Evolutionary conservation across 2,888 invertebrate species (phyloP).

Genomic region (Eurytoma californica): DNA sequence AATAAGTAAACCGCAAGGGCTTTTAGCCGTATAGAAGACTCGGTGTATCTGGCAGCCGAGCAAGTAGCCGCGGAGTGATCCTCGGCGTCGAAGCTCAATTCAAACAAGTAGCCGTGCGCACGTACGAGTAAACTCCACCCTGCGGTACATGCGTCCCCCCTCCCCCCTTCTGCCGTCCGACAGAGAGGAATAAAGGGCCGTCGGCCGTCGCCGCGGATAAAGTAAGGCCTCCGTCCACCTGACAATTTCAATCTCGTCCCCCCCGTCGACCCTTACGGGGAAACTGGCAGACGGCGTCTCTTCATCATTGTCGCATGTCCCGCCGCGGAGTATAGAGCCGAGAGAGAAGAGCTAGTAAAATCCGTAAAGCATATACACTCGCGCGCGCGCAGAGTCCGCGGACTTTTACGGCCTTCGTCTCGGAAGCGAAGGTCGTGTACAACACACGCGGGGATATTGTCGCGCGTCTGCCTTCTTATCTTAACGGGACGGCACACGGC

Average conservation of each 20-base stretch:
- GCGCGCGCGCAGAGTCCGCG: neutral
- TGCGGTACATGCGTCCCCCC: conserved; percentile 1
- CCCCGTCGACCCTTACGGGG: neutral
- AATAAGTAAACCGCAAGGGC: too few relatives aligned
- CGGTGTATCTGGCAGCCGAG: neutral
- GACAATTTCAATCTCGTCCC: conserved; percentile 38
- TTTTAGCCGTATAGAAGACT: too few relatives aligned
- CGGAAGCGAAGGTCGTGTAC: conserved; percentile 52
- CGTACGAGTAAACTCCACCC: neutral
- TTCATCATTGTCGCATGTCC: conserved; percentile 47
- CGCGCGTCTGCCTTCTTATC: conserved; percentile 39
- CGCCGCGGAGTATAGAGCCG: neutral
- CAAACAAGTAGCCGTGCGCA: conserved; percentile 57
- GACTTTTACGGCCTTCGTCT: conserved; percentile 53
- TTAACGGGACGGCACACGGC: conserved; percentile 52
- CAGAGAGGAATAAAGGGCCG: conserved; percentile 1
- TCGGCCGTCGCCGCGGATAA: conserved; percentile 25
- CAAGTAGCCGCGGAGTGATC: neutral
- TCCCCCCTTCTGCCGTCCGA: conserved; percentile 8
- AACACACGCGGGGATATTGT: conserved; percentile 26
- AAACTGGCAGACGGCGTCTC: conserved; percentile 14
- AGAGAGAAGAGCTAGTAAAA: conserved; percentile 22
- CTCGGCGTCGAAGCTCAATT: conserved; percentile 51
- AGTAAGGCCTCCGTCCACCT: conserved; percentile 33
- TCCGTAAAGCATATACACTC: conserved; percentile 18